phyloP scores from a whole-genome alignment of 2,113 vertebrate genomes.

The Crotalus tigris region DNA sequence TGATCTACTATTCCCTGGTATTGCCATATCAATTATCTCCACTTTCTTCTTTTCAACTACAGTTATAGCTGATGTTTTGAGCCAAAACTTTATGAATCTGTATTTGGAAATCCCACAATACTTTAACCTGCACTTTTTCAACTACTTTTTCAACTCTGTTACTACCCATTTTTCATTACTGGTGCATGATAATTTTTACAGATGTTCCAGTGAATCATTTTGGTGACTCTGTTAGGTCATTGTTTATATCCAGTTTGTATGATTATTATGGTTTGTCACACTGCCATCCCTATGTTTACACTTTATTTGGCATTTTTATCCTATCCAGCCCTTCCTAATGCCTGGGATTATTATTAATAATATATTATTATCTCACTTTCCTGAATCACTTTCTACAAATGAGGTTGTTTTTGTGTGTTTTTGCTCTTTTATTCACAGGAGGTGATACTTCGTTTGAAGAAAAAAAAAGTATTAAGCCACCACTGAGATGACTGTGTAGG shows the following conservation, averaged over 20 bases:
- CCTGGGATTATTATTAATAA: neutral
- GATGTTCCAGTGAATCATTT: neutral
- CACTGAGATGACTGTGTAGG: slow-evolving; percentile 29
- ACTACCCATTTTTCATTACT: neutral
- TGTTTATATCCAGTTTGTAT: neutral
- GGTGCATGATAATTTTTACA: neutral
- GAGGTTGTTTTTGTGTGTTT: slow-evolving; percentile 32
- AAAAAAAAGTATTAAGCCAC: slow-evolving; percentile 51
- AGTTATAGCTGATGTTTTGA: neutral
- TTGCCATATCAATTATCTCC: neutral
- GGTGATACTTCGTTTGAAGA: slow-evolving; percentile 32
- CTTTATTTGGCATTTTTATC: neutral
- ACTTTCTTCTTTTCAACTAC: neutral
- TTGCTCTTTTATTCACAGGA: slow-evolving; percentile 44
- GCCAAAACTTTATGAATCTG: neutral
- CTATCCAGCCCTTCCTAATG: neutral
- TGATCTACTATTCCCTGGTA: neutral
- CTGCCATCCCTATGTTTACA: neutral
- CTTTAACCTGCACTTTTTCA: neutral
- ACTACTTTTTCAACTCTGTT: neutral
- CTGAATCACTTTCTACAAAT: neutral
- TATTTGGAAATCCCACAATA: neutral
- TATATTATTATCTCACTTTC: slow-evolving; percentile 32
- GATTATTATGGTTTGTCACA: neutral
- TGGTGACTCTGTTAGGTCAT: neutral